Evolutionary conservation across 1,140 invertebrate genomes (phyloP), one percentile per base, ranked within the genome.

Genomic region (Helicorthomorpha holstii): DNA sequence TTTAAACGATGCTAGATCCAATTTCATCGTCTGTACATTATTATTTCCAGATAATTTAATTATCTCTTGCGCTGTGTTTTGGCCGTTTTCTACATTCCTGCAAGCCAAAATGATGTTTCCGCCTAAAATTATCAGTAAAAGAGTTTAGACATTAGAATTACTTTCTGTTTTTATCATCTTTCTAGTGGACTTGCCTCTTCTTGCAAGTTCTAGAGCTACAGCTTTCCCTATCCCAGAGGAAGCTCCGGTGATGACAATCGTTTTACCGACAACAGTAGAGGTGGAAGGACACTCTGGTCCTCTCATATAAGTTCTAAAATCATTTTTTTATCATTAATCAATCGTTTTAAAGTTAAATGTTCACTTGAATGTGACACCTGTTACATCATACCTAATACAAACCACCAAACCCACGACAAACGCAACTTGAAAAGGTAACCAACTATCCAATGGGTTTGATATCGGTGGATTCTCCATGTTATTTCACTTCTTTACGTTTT

Each of bases 191-290:
- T 49, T 23, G 61, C 72, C 69, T 57, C 74, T 58, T 54, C 56
- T 67, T 10, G 73, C 73, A 21, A 79, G 61, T 50, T 78, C 75
- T 22, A 64, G 50, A 0, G 73, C 75, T 7, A 75, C 74, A 48
- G 69, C 71, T 62, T 73, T 75, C n/a, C 77, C 77, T 45, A 79
- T 73, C 3, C 77, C 77, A 53, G 82, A 81, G 58, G 84, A 94
- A 50, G 85, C 86, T 3, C 90, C 91, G 22, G 91, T 95, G 4
- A 95, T 77, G 25, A 95, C 78, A 1, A 91, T 83, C 1, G 83
- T 89, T 72, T 93, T 91, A 12, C 86, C 87, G 54, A 83, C 71
- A 80, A 90, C 50, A 21, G 19, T 46, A 7, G 19, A 4, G 19
- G 7, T 21, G 19, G 4, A 7, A 7, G 44, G 44, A 19, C 44